Evolutionary conservation across 2,113 vertebrate genomes (phyloP).

Genomic region (Lycocorax pyrrhopterus): DNA sequence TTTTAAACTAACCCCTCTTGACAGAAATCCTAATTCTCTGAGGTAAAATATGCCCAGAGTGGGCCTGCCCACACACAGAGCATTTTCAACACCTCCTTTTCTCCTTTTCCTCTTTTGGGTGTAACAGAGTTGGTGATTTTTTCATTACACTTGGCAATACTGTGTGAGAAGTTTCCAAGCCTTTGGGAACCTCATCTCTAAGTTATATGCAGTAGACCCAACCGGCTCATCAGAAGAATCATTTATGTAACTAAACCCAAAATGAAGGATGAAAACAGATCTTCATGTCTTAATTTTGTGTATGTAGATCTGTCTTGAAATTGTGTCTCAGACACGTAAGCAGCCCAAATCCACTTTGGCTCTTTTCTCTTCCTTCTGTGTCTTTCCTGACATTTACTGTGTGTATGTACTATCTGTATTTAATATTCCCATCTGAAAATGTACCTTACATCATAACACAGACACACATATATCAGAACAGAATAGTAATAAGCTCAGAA

Average conservation of each 20-base stretch:
- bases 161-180: not conserved
- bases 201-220: not conserved
- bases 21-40: not conserved
- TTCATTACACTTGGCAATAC: not conserved
- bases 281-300: not conserved
- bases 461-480: not conserved
- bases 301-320: not conserved
- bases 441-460: not conserved
- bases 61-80: rapidly evolving
- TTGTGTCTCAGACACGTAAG: not conserved
- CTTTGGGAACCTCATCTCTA: not conserved
- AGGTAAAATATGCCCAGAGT: not conserved
- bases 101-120: not conserved
- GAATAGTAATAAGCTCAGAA: not conserved
- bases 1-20: not conserved
- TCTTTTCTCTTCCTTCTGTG: not conserved
- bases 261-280: not conserved
- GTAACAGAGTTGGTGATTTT: not conserved
- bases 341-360: not conserved
- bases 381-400: not conserved
- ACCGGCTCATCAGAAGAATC: not conserved
- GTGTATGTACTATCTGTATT: not conserved
- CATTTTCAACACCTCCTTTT: not conserved
- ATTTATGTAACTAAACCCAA: not conserved
- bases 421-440: not conserved